Percentiles rank a stretch among this genome's conserved stretches.
These are phyloP conservation scores for Sardinella longiceps DNA, from an alignment of 2,797 vertebrate genomes.

Conservation along the genomic window DNA sequence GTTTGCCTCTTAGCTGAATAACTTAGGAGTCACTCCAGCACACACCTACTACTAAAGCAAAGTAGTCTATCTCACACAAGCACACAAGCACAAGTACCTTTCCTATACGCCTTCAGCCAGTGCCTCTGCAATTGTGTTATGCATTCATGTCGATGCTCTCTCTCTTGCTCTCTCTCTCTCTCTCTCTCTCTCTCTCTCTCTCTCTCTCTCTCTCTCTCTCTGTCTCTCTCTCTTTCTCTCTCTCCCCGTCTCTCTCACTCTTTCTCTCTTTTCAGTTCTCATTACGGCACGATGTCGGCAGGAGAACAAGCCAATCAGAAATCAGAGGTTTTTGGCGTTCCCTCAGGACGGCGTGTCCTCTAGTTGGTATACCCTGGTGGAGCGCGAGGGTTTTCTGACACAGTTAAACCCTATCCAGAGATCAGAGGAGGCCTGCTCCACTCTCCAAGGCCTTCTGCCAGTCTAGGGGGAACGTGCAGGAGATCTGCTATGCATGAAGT, in stretches of 20 bases:
- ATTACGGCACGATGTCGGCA: not conserved
- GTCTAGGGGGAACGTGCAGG: not conserved
- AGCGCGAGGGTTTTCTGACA: not conserved
- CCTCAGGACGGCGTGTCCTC: not conserved
- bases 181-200: too few relatives aligned
- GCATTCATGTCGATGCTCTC: not conserved
- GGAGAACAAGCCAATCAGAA: not conserved
- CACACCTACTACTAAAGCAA: not conserved
- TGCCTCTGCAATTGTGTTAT: not conserved
- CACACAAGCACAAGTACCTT: not conserved
- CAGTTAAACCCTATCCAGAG: not conserved
- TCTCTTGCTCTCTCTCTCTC: too few relatives aligned
- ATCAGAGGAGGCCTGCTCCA: not conserved
- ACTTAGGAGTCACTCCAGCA: not conserved
- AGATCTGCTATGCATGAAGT: not conserved
- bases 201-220: too few relatives aligned
- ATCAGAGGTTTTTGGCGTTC: not conserved
- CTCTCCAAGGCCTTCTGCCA: not conserved
- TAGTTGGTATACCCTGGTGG: not conserved
- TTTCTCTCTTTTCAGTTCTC: not conserved
- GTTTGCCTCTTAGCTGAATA: not conserved
- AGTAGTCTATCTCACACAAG: not conserved
- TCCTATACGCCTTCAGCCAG: not conserved
- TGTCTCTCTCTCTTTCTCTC: too few relatives aligned
- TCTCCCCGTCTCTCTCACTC: too few relatives aligned